Evolutionary conservation across 2,113 vertebrate species (phyloP), one percentile per base, ranked within the genome.

Genomic region (Motacilla alba): DNA sequence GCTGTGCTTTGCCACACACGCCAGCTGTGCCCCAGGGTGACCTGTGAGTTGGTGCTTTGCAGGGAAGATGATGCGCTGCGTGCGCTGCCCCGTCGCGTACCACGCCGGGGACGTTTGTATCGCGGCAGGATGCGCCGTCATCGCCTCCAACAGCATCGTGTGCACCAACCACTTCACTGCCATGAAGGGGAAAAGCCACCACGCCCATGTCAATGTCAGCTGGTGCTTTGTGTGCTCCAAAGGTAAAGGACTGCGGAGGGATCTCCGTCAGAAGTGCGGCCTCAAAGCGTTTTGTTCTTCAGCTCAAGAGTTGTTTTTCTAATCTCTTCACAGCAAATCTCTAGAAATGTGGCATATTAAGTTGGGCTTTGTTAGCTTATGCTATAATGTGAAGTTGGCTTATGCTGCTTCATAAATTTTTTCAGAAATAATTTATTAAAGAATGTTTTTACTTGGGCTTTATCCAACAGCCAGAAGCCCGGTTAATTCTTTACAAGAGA

Each of bases 171-270:
- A 99, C 96, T 99, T 99, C 98, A 98, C 97, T 13, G 98, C 99
- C 89, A 99, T 96, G 62, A 99, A 99, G 96, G 99, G 98, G 39
- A 99, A 99, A 89, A 99, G 98, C 79, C 99, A 99, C 91, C 99
- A 99, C 35, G 98, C 98, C 1, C 99, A 99, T 6, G 99, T 99
- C 97, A 99, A 99, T 28, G 99, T 99, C 94, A 99, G 99, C 99
- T 99, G 99, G 99, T 99, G 99, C 95, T 99, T 99, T 31, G 98
- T 99, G 93, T 99, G 99, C 96, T 99, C 99, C 69, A 99, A 99
- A 98, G 99, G 99, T 99, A 95, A 78, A 94, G 11, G 4, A 7
- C 12, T n/a, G 50, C 18, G n/a, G 27, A 59, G 30, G 44, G 44
- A 58, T 1, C n/a, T 47, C 60, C 56, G 47, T 3, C 18, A 0